Evolutionary conservation across 2,113 vertebrate genomes (phyloP).

Genomic region (Arizona elegans): DNA sequence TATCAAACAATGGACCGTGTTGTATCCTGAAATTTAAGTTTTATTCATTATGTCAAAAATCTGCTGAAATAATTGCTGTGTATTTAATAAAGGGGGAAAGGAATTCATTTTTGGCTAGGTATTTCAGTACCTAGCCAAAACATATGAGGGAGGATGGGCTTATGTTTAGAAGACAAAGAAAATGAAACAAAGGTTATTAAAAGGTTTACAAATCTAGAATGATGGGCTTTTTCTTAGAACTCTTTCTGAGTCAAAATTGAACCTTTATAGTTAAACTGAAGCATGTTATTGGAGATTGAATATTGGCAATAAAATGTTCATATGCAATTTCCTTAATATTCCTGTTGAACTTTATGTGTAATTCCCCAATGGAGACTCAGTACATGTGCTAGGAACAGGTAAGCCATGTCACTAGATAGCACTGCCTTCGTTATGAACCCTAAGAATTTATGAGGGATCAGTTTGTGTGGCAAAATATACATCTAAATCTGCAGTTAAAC

Average conservation of each 20-base stretch:
- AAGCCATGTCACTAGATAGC: not conserved
- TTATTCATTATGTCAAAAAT: not conserved
- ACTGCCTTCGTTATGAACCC: not conserved
- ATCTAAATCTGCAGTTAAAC: not conserved
- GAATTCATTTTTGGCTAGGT: not conserved
- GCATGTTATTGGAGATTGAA: not conserved
- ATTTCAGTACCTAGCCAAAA: not conserved
- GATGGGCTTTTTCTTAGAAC: not conserved
- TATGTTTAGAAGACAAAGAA: not conserved
- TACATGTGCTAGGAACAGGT: not conserved
- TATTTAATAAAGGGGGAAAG: not conserved
- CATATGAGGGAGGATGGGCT: not conserved
- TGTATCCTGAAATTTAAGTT: not conserved
- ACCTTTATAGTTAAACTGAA: not conserved
- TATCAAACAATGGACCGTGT: not conserved
- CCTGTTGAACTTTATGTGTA: not conserved
- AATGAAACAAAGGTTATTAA: not conserved
- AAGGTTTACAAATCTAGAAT: not conserved
- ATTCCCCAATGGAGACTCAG: not conserved
- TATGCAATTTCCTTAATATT: not conserved
- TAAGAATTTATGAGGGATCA: not conserved
- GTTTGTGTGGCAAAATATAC: not conserved
- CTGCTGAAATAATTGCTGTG: not conserved
- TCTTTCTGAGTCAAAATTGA: not conserved
- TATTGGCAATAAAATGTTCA: not conserved